Evolutionary conservation across 2,797 vertebrate genomes (phyloP).

Genomic region (Cetoscarus ocellatus): DNA sequence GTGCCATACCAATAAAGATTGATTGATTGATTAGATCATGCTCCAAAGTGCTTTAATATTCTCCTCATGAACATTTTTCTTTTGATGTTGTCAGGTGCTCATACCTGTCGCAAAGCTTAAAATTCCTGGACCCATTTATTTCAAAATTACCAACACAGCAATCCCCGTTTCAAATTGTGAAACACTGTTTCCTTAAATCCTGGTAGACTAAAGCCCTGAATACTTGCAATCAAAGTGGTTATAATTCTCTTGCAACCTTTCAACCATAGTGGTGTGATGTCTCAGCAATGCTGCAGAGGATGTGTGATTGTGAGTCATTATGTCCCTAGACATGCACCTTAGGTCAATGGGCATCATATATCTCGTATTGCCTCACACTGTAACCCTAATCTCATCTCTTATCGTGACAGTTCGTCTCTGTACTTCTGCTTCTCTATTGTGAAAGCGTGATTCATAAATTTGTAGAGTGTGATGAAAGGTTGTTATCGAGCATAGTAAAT

Average conservation of each 20-base stretch:
- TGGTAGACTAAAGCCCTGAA: slow-evolving; percentile 21
- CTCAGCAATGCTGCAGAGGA: slow-evolving; percentile 54
- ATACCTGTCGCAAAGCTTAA: slow-evolving; percentile 26
- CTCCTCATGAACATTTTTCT: too few relatives aligned
- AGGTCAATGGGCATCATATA: slow-evolving; percentile 42
- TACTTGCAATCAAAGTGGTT: slow-evolving; percentile 10
- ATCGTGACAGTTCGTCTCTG: slow-evolving; percentile 34
- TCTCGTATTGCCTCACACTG: slow-evolving; percentile 56
- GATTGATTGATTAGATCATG: too few relatives aligned
- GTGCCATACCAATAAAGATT: too few relatives aligned
- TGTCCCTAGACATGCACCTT: slow-evolving; percentile 31
- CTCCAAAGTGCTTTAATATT: too few relatives aligned
- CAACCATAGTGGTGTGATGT: slow-evolving; percentile 37
- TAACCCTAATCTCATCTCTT: slow-evolving; percentile 57
- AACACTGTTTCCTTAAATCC: slow-evolving; percentile 38
- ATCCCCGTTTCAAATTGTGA: slow-evolving; percentile 37
- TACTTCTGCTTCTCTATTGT: slow-evolving; percentile 18
- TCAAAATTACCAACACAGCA: slow-evolving; percentile 30
- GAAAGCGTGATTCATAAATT: slow-evolving; percentile 22
- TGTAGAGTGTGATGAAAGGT: slow-evolving; percentile 11
- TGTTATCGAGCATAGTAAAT: neutral
- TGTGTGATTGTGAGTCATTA: slow-evolving; percentile 74
- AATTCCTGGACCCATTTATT: neutral
- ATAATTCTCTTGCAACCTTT: slow-evolving; percentile 35
- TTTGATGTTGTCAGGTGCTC: neutral